Base-by-base conservation (phyloP, 2,113 vertebrate species). In the Actenoides lindsayi region DNA sequence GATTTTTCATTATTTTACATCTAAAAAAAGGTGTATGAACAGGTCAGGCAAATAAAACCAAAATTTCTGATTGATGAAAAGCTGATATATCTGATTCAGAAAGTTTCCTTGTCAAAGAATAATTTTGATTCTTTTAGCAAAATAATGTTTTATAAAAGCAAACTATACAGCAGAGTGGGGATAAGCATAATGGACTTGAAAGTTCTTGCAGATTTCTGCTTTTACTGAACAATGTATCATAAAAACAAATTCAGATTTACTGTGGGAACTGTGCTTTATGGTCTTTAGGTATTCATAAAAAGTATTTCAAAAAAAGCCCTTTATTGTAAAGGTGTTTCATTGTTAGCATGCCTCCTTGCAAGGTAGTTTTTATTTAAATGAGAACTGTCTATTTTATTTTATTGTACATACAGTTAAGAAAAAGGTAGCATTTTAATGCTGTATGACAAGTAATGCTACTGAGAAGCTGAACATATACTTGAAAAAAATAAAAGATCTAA, bases 251-350 rank as follows among this genome's bases (percentile, higher is more conserved):
- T 94, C 28, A 79, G 54, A 93, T 79, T 84, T 87, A 87, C 85
- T 94, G 75, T 94, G 79, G 83, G 67, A 97, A 89, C 83, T 94
- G 71, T 96, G 87, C 83, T 97, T 97, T 97, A 96, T 90, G 37
- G 18, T 97, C 96, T 97, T 95, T 79, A 81, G 92, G 69, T 94
- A 89, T 96, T 97, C 89, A 94, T 97, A 94, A 96, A 97, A 94
- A 37, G 9, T 59, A 60, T 87, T 97, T 97, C 92, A 93, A 96
- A 64, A 96, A 83, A 51, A 96, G 46, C 16, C 94, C 35, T 96
- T 96, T 78, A 74, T 96, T 97, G 96, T 85, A 93, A 95, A 93
- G 90, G 57, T 30, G 2, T 93, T 70, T 90, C 53, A 79, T 89
- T 94, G 83, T 92, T 93, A 87, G 30, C 11, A 51, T 46, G 62